Evolutionary conservation across 2,797 vertebrate species (phyloP).

Genomic region (Chrosomus eos): DNA sequence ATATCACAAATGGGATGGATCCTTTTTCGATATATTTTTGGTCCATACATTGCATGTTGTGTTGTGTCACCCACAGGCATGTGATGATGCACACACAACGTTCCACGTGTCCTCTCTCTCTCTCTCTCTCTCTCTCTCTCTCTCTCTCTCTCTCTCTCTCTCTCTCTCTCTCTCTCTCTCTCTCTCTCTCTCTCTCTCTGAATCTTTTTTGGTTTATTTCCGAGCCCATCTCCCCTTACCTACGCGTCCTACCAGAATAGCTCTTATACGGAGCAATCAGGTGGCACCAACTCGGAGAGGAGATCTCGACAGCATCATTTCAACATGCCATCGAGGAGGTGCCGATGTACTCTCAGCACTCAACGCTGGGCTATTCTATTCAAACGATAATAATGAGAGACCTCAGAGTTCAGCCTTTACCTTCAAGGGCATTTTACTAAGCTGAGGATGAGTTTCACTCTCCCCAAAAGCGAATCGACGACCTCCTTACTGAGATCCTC

Average conservation of each 20-base stretch:
- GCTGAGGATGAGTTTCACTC: slow-evolving; percentile 76
- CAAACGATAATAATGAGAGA: slow-evolving; percentile 28
- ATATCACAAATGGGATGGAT: neutral
- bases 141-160: slow-evolving; percentile 32
- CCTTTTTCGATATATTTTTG: neutral
- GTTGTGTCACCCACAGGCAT: slow-evolving; percentile 33
- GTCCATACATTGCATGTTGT: neutral
- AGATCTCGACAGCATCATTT: slow-evolving; percentile 51
- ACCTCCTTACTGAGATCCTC: slow-evolving; percentile 86
- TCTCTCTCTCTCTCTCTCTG: slow-evolving; percentile 18
- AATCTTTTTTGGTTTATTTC: slow-evolving; percentile 41
- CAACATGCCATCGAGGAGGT: slow-evolving; percentile 36
- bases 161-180: slow-evolving; percentile 28
- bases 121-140: slow-evolving; percentile 18
- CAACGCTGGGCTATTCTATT: neutral
- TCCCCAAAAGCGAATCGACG: slow-evolving; percentile 82
- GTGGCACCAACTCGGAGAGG: slow-evolving; percentile 67
- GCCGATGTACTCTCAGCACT: neutral
- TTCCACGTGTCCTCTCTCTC: slow-evolving; percentile 18
- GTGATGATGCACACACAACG: slow-evolving; percentile 43
- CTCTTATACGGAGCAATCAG: slow-evolving; percentile 64
- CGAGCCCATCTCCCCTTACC: slow-evolving; percentile 51
- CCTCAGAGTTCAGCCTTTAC: slow-evolving; percentile 39
- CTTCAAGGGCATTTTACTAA: slow-evolving; percentile 23
- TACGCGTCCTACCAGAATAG: slow-evolving; percentile 62